Percentiles rank a stretch among this genome's conserved stretches.
Evolutionary conservation across 2,113 vertebrate species (phyloP).

Genomic region (Pterophyllum scalare): DNA sequence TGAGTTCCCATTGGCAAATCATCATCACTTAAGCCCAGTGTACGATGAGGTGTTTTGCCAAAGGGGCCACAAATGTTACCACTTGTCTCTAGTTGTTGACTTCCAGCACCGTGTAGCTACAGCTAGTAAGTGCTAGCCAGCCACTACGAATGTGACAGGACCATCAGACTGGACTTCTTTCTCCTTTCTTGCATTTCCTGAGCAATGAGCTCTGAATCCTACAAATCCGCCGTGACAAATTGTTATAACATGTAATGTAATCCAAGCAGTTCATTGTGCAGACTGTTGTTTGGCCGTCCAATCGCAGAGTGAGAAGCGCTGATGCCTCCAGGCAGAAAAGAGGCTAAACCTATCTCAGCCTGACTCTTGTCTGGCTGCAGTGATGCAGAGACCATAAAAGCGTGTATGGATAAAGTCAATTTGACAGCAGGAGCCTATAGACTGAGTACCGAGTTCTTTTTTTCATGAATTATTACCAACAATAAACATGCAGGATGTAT

Average conservation of each 20-base stretch:
- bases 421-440: neutral
- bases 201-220: slow-evolving; percentile 13
- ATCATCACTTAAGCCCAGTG: neutral
- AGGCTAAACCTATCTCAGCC: slow-evolving; percentile 25
- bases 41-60: slow-evolving; percentile 5
- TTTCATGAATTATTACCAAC: neutral
- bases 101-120: slow-evolving; percentile 9
- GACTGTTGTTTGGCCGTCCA: slow-evolving; percentile 17
- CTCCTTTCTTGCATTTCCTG: slow-evolving; percentile 20
- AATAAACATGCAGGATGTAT: neutral
- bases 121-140: slow-evolving; percentile 1
- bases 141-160: neutral
- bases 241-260: slow-evolving; percentile 35
- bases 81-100: slow-evolving; percentile 14
- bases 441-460: neutral
- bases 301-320: neutral
- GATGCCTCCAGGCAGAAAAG: slow-evolving; percentile 35
- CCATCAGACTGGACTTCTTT: slow-evolving; percentile 12
- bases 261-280: slow-evolving; percentile 11
- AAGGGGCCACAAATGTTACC: slow-evolving; percentile 7
- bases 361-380: slow-evolving; percentile 17
- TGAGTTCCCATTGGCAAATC: slow-evolving; percentile 14
- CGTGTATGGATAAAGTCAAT: neutral
- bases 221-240: slow-evolving; percentile 38
- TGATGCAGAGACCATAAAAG: slow-evolving; percentile 8